Evolutionary conservation across 2,113 vertebrate species (phyloP).

Genomic region (rat (Rattus norvegicus)): DNA sequence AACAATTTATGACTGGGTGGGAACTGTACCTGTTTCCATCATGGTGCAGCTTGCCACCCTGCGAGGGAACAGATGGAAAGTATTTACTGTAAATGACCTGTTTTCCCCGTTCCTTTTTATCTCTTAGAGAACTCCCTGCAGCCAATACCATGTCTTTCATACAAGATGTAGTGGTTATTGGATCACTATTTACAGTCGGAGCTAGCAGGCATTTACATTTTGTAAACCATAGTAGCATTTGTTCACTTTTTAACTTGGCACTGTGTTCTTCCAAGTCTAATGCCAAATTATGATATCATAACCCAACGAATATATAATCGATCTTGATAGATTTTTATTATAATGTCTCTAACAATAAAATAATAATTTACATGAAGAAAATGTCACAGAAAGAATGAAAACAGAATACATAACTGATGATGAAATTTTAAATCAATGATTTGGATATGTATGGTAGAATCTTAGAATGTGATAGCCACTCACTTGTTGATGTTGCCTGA

Average conservation of each 20-base stretch:
- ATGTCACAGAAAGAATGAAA: constrained; percentile 41
- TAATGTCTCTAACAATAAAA: constrained; percentile 42
- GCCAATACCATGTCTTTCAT: constrained; percentile 85
- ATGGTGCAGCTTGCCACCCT: constrained; percentile 75
- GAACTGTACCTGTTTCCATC: constrained; percentile 83
- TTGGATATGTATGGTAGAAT: neutral
- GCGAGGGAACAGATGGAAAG: constrained; percentile 88
- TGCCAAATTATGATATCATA: constrained; percentile 44
- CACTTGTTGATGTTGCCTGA: constrained; percentile 32
- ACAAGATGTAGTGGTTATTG: constrained; percentile 69
- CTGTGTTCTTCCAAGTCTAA: neutral
- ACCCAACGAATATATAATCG: constrained; percentile 10
- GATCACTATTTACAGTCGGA: constrained; percentile 79
- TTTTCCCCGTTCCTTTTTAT: constrained; percentile 78
- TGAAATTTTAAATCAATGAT: constrained; percentile 59
- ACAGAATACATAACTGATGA: neutral
- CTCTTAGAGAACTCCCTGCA: constrained; percentile 78
- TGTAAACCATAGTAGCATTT: constrained; percentile 54
- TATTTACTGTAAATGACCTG: constrained; percentile 86
- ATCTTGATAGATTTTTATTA: constrained; percentile 49
- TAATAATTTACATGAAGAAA: constrained; percentile 31
- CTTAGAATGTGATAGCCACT: constrained; percentile 36
- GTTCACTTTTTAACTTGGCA: constrained; percentile 40
- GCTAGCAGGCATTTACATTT: constrained; percentile 68
- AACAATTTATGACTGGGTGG: constrained; percentile 86